phyloP scores from a whole-genome alignment of 2,888 invertebrate species.

The Hecatera dysodea region DNA sequence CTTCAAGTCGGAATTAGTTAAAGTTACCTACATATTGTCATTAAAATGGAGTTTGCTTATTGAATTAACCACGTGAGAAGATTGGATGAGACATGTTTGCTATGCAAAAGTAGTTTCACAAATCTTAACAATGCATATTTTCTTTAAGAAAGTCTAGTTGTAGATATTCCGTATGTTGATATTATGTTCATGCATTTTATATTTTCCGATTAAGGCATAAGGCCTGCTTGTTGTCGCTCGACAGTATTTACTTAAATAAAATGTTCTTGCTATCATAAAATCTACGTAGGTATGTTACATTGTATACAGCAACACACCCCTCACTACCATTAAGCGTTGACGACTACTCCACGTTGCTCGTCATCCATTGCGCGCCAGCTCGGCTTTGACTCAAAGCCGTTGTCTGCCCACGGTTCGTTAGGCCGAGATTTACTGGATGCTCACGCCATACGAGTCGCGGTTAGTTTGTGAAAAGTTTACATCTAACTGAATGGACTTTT shows the following conservation, averaged over 20 bases:
- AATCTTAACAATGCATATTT: neutral
- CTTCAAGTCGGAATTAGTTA: slow-evolving; percentile 48
- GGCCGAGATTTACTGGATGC: slow-evolving; percentile 66
- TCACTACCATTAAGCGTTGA: slow-evolving; percentile 35
- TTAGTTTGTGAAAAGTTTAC: slow-evolving; percentile 61
- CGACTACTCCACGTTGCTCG: slow-evolving; percentile 30
- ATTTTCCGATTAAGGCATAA: too few species aligned
- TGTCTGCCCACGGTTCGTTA: slow-evolving; percentile 71
- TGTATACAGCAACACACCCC: neutral
- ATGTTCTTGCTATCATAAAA: neutral
- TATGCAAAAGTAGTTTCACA: neutral
- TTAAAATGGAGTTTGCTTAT: slow-evolving; percentile 47
- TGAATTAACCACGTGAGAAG: slow-evolving; percentile 21
- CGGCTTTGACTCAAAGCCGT: slow-evolving; percentile 60
- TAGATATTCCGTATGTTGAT: neutral
- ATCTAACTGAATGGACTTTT: slow-evolving; percentile 51
- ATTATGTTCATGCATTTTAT: too few species aligned
- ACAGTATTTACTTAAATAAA: neutral
- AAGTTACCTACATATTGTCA: slow-evolving; percentile 48
- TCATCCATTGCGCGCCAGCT: slow-evolving; percentile 44
- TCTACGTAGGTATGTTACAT: neutral
- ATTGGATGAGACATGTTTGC: neutral
- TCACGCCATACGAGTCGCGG: slow-evolving; percentile 43
- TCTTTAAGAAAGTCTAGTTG: neutral
- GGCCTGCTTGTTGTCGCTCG: neutral